A percentile compares a stretch with the other conserved stretches of the same genome.
Conservation (phyloP, 2,888 invertebrate genomes). For the Rhaphigaster nebulosa region DNA sequence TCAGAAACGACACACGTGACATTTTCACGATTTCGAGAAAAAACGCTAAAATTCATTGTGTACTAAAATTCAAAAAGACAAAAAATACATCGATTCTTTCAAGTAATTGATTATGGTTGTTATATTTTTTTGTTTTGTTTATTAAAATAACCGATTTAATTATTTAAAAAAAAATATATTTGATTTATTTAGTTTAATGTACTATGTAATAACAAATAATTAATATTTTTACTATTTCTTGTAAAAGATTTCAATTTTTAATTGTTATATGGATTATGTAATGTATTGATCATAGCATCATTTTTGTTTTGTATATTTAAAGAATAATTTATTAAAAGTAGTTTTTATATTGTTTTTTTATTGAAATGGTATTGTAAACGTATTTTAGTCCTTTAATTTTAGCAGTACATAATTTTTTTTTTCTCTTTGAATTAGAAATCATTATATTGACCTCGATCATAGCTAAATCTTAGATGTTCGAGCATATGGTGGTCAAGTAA, state of each 20-base stretch:
- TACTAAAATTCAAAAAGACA: too few species aligned
- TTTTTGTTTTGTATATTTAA: neutral
- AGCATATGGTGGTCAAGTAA: neutral
- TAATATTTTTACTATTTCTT: neutral
- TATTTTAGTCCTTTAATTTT: neutral
- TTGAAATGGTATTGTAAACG: neutral
- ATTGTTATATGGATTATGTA: neutral
- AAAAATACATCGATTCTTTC: too few species aligned
- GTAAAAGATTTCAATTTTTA: neutral
- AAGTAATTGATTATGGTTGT: too few species aligned
- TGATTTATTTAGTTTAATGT: neutral
- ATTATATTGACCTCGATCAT: neutral
- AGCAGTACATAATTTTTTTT: too few species aligned
- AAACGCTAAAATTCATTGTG: too few species aligned
- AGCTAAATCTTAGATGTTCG: neutral
- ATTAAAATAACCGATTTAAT: too few species aligned
- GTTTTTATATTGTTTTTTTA: constrained; percentile 4
- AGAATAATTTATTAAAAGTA: constrained; percentile 6
- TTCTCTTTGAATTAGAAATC: neutral
- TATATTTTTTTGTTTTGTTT: too few species aligned
- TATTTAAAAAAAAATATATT: neutral
- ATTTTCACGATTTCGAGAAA: too few species aligned
- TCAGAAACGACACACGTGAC: too few species aligned
- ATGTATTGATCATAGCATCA: neutral
- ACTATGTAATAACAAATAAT: neutral